Conservation (phyloP, 2,888 invertebrate genomes). For the Rotaria socialis region DNA sequence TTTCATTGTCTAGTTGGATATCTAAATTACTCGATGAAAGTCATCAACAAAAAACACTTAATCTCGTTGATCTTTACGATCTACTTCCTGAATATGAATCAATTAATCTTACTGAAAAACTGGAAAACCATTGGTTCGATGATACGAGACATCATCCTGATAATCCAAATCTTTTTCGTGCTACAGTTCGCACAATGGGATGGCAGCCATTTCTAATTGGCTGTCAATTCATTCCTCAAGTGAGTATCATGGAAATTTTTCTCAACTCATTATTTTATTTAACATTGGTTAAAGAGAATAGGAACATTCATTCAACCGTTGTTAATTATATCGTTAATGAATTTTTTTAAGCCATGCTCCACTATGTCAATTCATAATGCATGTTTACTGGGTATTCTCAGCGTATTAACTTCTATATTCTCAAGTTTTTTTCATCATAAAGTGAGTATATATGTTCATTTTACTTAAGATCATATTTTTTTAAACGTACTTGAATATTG, state of each 20-base stretch:
- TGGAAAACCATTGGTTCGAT: constrained; percentile 14
- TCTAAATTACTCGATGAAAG: background rate
- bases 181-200: background rate
- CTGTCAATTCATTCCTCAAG: background rate
- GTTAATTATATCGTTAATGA: background rate
- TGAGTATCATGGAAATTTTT: background rate
- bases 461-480: no score
- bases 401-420: background rate
- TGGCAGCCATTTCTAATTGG: background rate
- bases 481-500: no score
- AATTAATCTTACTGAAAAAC: background rate
- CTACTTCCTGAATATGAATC: background rate
- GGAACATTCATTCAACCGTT: background rate
- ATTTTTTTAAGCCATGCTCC: background rate
- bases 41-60: background rate
- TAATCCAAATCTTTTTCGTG: background rate
- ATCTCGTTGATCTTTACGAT: background rate
- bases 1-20: background rate
- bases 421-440: background rate
- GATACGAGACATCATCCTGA: background rate
- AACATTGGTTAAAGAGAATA: background rate
- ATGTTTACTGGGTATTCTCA: background rate
- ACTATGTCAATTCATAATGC: background rate
- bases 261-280: background rate
- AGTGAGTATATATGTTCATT: background rate